Conservation (phyloP, 2,113 vertebrate genomes). For the Epinephelus lanceolatus region DNA sequence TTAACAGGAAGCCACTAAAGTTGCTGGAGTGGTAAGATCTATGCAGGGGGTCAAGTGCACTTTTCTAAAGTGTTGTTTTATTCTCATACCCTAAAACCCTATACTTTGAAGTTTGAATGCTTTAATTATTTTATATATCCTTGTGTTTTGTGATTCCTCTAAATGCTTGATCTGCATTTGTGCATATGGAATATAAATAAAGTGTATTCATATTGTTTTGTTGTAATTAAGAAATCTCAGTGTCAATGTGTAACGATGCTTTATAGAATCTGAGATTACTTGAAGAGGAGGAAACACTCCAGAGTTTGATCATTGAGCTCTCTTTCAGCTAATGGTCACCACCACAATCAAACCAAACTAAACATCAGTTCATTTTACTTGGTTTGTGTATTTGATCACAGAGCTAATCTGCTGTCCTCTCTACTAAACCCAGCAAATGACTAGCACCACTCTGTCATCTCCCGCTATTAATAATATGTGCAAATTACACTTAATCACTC, state of each 20-base stretch:
- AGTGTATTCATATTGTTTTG: not conserved
- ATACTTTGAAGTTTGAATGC: too few relatives aligned
- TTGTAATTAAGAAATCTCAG: not conserved
- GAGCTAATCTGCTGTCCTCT: constrained; percentile 18
- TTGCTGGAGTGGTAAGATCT: too few relatives aligned
- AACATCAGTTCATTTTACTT: constrained; percentile 18
- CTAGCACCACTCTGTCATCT: constrained; percentile 42
- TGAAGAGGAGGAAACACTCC: not conserved
- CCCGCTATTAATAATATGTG: constrained; percentile 77
- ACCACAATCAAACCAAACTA: not conserved
- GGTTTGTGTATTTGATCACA: constrained; percentile 53
- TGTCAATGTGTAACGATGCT: not conserved
- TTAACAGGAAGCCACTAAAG: too few relatives aligned
- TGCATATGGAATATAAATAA: not conserved
- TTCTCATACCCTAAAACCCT: too few relatives aligned
- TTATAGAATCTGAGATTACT: not conserved
- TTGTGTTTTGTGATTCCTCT: too few relatives aligned
- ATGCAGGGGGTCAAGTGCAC: too few relatives aligned
- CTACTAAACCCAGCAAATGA: constrained; percentile 35
- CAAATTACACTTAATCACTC: constrained; percentile 85
- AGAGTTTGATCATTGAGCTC: constrained; percentile 1
- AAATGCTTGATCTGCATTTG: not conserved
- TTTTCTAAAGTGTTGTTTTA: too few relatives aligned
- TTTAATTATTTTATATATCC: too few relatives aligned
- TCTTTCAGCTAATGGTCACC: not conserved